phyloP scores from a whole-genome alignment of 2,797 vertebrate species.

The Tarsius wallacei region DNA sequence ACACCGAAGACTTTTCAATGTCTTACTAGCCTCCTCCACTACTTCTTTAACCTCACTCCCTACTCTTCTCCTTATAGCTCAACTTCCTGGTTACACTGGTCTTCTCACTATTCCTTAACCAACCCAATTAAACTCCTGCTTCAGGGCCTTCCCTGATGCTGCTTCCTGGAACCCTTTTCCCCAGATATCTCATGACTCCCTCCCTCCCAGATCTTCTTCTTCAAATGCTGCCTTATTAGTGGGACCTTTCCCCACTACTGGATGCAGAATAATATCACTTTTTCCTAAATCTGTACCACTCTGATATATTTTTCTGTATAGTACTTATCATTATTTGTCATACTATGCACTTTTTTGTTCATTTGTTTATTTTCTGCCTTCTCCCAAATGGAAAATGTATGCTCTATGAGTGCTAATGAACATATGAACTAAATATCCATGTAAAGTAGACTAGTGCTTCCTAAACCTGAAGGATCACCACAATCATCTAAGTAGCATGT shows the following conservation, averaged over 20 bases:
- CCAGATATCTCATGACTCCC: background rate
- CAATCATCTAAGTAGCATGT: background rate
- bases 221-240: background rate
- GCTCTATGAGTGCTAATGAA: background rate
- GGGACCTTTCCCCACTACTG: background rate
- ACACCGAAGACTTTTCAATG: background rate
- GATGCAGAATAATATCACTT: background rate
- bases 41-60: background rate
- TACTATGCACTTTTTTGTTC: background rate
- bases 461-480: background rate
- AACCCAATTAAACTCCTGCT: background rate
- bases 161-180: background rate
- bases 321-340: background rate
- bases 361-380: background rate
- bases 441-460: background rate
- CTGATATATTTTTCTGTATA: background rate
- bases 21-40: background rate
- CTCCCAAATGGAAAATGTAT: background rate
- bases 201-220: background rate
- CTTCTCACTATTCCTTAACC: background rate
- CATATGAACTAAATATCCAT: background rate
- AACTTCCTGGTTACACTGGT: background rate
- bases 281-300: background rate
- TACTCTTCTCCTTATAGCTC: background rate
- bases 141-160: background rate